Conservation (phyloP, 2,888 invertebrate genomes). For the Dynastes grantii region DNA sequence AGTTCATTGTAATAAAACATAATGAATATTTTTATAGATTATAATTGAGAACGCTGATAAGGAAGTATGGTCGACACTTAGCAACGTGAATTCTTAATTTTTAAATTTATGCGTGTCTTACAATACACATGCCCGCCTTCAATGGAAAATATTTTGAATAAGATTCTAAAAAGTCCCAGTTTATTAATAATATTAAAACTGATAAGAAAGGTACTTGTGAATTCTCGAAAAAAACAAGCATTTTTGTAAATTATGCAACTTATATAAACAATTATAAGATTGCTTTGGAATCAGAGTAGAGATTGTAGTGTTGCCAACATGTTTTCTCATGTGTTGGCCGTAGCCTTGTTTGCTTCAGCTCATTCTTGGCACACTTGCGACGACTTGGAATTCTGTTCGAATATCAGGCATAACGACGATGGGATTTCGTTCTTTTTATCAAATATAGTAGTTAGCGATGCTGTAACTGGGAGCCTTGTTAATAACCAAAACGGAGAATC, state of each 20-base stretch:
- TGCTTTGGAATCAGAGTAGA: background rate
- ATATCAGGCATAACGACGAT: constrained; percentile 2
- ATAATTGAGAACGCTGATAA: too few relatives aligned
- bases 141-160: too few relatives aligned
- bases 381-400: constrained; percentile 30
- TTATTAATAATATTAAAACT: background rate
- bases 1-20: too few relatives aligned
- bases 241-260: background rate
- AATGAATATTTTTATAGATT: too few relatives aligned
- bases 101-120: too few relatives aligned
- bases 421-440: background rate
- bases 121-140: too few relatives aligned
- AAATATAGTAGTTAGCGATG: background rate
- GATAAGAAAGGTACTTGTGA: constrained; percentile 2
- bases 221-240: background rate
- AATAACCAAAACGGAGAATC: constrained; percentile 1
- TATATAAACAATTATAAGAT: constrained; percentile 10
- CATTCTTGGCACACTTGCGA: constrained; percentile 36
- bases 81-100: too few relatives aligned
- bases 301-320: background rate
- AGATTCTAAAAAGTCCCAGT: too few relatives aligned
- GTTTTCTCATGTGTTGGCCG: background rate
- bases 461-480: constrained; percentile 12
- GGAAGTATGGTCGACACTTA: too few relatives aligned
- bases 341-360: background rate